A percentile compares a stretch with the other conserved stretches of the same genome.
Conservation (phyloP, 2,113 vertebrate genomes). For the Corythornis madagascariensis region DNA sequence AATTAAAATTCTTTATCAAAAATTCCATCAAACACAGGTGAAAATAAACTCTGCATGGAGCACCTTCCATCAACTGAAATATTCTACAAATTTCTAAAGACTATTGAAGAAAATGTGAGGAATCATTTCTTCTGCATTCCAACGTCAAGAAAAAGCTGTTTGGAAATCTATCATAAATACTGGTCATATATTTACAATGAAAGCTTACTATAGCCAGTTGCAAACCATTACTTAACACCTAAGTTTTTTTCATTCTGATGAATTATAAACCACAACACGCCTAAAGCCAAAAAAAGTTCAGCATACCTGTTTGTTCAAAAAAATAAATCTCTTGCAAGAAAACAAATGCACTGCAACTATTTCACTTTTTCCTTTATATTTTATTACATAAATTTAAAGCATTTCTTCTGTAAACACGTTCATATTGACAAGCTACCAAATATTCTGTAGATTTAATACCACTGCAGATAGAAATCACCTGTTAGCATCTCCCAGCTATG, state of each 20-base stretch:
- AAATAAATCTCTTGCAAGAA: background rate
- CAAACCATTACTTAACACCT: background rate
- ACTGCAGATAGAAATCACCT: background rate
- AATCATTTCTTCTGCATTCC: background rate
- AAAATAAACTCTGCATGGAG: background rate
- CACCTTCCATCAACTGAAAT: background rate
- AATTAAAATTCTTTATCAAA: background rate
- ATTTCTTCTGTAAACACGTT: background rate
- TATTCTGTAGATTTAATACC: background rate
- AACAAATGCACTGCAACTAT: background rate
- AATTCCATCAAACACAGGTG: background rate
- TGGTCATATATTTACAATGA: background rate
- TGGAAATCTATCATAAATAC: background rate
- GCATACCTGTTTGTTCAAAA: background rate
- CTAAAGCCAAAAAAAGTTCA: background rate
- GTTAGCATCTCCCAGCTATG: background rate
- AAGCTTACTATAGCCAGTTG: background rate
- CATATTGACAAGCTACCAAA: background rate
- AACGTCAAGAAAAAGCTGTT: background rate
- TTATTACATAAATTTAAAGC: background rate
- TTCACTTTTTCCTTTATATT: background rate
- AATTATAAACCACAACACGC: background rate
- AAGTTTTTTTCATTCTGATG: background rate
- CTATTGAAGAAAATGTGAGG: background rate
- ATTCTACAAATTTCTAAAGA: background rate